These are phyloP conservation scores for Butorides virescens DNA, from an alignment of 2,113 vertebrate species.

Conservation along the genomic window DNA sequence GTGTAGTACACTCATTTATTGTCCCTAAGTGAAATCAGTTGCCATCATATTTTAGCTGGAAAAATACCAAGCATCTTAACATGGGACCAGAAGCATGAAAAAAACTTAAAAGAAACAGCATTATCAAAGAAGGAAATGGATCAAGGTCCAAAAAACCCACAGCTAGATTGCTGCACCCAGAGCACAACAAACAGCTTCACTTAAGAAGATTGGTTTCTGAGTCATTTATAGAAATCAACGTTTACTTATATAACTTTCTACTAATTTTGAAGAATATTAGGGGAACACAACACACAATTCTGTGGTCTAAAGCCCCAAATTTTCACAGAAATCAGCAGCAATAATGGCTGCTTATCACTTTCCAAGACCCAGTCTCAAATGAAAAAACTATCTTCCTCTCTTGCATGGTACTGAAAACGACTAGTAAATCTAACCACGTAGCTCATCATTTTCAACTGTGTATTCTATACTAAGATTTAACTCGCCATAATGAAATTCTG, in stretches of 20 bases:
- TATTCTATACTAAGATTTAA: background rate
- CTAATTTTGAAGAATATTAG: background rate
- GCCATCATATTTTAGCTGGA: background rate
- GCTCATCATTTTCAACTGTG: background rate
- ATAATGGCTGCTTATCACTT: background rate
- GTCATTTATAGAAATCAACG: background rate
- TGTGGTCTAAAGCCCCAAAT: background rate
- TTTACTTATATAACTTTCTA: background rate
- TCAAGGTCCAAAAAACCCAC: background rate
- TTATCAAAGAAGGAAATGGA: background rate
- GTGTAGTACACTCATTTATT: background rate
- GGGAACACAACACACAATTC: background rate
- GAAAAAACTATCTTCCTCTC: background rate
- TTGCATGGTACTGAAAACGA: background rate
- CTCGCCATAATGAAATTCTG: background rate
- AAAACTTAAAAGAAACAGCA: background rate
- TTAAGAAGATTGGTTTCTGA: background rate
- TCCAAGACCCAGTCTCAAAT: background rate
- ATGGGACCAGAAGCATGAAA: background rate
- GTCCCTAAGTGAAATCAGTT: background rate
- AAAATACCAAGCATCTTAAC: background rate
- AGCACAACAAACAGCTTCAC: background rate
- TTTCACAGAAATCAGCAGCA: background rate
- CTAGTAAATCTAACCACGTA: background rate
- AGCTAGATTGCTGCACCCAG: background rate